These are phyloP conservation scores for Drosophila planitibia DNA, from an alignment of 2,888 invertebrate genomes.

Conservation along the genomic window DNA sequence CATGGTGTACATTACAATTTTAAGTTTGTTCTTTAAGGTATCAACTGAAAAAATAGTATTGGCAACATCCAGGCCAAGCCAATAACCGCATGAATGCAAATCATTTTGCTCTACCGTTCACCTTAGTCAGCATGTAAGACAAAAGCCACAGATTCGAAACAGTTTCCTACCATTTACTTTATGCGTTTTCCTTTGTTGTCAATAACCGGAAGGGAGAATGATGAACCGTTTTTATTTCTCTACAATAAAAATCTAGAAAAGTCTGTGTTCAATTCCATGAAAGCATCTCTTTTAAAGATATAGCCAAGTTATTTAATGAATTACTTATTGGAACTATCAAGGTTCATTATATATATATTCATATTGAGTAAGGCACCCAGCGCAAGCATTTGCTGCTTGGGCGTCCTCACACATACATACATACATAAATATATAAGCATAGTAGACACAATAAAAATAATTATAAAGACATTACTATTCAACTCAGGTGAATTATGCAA, in stretches of 20 bases:
- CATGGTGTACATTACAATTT: constrained; percentile 53
- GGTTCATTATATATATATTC: background rate
- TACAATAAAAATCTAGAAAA: background rate
- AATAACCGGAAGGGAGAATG: constrained; percentile 39
- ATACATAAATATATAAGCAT: background rate
- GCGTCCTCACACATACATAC: background rate
- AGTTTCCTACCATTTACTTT: constrained; percentile 19
- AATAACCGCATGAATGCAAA: constrained; percentile 57
- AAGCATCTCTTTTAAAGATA: background rate
- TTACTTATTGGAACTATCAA: background rate
- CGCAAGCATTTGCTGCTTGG: background rate
- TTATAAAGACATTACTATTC: background rate
- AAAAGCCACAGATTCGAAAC: constrained; percentile 31
- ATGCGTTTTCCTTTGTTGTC: constrained; percentile 4
- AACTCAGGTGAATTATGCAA: constrained; percentile 45
- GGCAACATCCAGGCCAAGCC: constrained; percentile 31
- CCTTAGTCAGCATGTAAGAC: constrained; percentile 21
- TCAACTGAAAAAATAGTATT: constrained; percentile 1
- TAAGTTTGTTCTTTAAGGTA: constrained; percentile 10
- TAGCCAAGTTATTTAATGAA: background rate
- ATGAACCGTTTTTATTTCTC: constrained; percentile 1
- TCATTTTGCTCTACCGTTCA: constrained; percentile 18
- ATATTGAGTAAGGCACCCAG: background rate
- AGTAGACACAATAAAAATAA: background rate
- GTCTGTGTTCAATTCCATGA: background rate